Conservation (phyloP, 2,113 vertebrate species). For the Leucopsar rothschildi region DNA sequence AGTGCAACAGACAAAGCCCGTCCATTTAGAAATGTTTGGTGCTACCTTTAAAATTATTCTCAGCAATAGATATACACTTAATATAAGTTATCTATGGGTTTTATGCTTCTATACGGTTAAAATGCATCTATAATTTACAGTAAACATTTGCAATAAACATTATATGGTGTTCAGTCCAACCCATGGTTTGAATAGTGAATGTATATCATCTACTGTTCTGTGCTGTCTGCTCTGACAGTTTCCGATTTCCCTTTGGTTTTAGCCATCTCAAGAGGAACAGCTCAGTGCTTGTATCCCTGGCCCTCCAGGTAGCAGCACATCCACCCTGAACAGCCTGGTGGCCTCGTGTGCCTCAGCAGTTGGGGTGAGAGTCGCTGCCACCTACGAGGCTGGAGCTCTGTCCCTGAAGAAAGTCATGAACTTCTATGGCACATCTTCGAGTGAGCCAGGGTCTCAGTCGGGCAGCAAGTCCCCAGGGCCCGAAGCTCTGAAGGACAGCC, state of each 20-base stretch:
- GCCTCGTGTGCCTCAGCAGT: slow-evolving; percentile 93
- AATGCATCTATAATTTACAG: background rate
- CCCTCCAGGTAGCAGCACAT: slow-evolving; percentile 72
- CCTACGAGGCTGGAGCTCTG: slow-evolving; percentile 87
- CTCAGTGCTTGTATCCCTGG: slow-evolving; percentile 63
- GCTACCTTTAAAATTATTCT: background rate
- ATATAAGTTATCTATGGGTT: no score
- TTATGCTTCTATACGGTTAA: background rate
- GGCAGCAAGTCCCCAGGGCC: slow-evolving; percentile 34
- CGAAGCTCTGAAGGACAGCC: slow-evolving; percentile 71
- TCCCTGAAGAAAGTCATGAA: slow-evolving; percentile 96
- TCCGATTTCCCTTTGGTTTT: slow-evolving; percentile 42
- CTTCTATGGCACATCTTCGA: slow-evolving; percentile 76
- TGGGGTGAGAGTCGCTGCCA: slow-evolving; percentile 91
- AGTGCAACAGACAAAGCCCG: background rate
- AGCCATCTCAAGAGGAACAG: slow-evolving; percentile 72
- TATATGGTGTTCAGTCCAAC: background rate
- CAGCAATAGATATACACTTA: background rate
- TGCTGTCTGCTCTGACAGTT: background rate
- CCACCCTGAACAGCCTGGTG: slow-evolving; percentile 90
- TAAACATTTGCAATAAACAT: background rate
- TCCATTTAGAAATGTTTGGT: background rate
- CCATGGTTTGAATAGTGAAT: background rate
- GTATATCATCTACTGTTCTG: background rate
- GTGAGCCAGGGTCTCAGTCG: slow-evolving; percentile 43